phyloP scores from a whole-genome alignment of 1,140 invertebrate species.

The Notospermus geniculatus region DNA sequence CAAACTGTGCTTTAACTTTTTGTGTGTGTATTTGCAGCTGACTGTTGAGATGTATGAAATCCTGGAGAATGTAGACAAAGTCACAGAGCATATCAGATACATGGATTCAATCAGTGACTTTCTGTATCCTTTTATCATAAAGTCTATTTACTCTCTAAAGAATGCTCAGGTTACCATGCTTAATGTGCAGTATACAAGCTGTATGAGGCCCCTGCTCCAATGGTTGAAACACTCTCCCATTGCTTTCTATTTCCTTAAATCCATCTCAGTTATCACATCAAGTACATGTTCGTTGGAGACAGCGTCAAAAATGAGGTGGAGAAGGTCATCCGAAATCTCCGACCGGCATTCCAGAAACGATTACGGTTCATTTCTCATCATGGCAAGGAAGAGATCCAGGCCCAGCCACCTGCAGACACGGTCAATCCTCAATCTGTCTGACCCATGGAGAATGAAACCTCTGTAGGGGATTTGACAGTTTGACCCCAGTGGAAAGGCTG shows the following conservation, averaged over 20 bases:
- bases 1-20: too few species aligned
- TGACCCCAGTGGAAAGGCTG: too few species aligned
- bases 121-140: conserved; percentile 79
- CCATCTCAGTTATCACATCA: conserved; percentile 62
- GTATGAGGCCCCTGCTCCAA: too few species aligned
- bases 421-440: too few species aligned
- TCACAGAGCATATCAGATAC: conserved; percentile 72
- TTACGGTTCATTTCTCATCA: conserved; percentile 86
- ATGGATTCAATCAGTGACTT: conserved; percentile 93
- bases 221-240: too few species aligned
- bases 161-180: too few species aligned
- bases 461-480: too few species aligned
- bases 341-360: conserved; percentile 82
- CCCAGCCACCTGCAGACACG: too few species aligned
- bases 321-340: conserved; percentile 78
- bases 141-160: too few species aligned
- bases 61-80: conserved; percentile 82
- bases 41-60: conserved; percentile 86
- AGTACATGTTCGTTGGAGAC: conserved; percentile 97
- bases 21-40: conserved; percentile 59
- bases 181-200: too few species aligned
- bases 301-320: conserved; percentile 90
- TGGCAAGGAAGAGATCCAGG: conserved; percentile 37
- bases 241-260: conserved; percentile 18
- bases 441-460: too few species aligned